Evolutionary conservation across 2,888 invertebrate genomes (phyloP).

Genomic region (Pyralis farinalis): DNA sequence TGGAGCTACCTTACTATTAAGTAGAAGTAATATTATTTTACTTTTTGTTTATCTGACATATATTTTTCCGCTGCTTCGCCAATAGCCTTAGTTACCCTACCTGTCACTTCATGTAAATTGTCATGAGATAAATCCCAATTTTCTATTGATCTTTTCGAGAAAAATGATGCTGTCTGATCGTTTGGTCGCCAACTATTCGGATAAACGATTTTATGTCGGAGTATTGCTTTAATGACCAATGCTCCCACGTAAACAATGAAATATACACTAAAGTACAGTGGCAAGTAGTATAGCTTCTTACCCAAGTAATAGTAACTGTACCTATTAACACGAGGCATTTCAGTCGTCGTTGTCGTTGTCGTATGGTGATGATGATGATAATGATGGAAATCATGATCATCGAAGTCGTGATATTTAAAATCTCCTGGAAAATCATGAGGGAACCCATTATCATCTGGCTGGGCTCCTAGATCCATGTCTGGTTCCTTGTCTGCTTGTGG

Average conservation of each 20-base stretch:
- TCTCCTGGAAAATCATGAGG: slow-evolving; percentile 70
- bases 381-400: slow-evolving; percentile 48
- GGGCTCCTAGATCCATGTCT: slow-evolving; percentile 35
- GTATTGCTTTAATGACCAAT: slow-evolving; percentile 85
- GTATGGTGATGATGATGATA: slow-evolving; percentile 56
- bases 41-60: slow-evolving; percentile 29
- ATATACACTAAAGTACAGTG: slow-evolving; percentile 88
- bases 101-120: slow-evolving; percentile 70
- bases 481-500: slow-evolving; percentile 39
- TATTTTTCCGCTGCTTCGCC: slow-evolving; percentile 65
- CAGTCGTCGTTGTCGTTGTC: slow-evolving; percentile 68
- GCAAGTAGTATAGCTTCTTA: slow-evolving; percentile 87
- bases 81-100: slow-evolving; percentile 65
- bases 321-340: slow-evolving; percentile 80
- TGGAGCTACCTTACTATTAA: not conserved
- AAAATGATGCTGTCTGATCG: slow-evolving; percentile 56
- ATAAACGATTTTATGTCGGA: slow-evolving; percentile 86
- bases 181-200: slow-evolving; percentile 78
- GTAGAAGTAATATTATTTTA: slow-evolving; percentile 16
- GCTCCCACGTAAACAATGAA: slow-evolving; percentile 86
- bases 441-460: slow-evolving; percentile 60
- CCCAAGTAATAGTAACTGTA: slow-evolving; percentile 89
- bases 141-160: slow-evolving; percentile 63
- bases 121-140: slow-evolving; percentile 71
- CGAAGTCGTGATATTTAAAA: slow-evolving; percentile 67